phyloP scores from a whole-genome alignment of 2,113 vertebrate species.

The Pampusana beccarii region DNA sequence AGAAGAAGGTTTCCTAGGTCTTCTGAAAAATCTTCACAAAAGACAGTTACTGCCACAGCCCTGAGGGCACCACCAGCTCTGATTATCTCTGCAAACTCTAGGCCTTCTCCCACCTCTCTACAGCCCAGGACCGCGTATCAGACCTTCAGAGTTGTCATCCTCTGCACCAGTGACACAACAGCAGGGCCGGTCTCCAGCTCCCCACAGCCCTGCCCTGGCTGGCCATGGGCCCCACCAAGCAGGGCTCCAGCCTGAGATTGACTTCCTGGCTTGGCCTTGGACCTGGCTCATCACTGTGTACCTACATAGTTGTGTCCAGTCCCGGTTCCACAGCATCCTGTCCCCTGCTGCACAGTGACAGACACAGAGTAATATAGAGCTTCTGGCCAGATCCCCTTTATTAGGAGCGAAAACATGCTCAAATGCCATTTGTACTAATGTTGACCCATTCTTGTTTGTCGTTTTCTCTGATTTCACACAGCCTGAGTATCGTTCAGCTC shows the following conservation, averaged over 20 bases:
- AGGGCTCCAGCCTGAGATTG: fast-evolving
- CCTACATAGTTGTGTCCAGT: background rate
- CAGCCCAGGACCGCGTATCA: background rate
- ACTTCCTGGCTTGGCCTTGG: background rate
- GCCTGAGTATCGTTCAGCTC: background rate
- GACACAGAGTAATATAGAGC: background rate
- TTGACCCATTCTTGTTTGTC: background rate
- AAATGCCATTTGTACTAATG: background rate
- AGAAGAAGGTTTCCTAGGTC: background rate
- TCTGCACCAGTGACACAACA: fast-evolving
- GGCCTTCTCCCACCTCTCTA: background rate
- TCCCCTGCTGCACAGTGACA: background rate
- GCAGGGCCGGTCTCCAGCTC: fast-evolving
- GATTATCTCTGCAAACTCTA: background rate
- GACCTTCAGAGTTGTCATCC: fast-evolving
- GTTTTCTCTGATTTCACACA: background rate
- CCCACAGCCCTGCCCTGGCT: background rate
- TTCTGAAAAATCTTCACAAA: background rate
- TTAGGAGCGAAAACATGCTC: background rate
- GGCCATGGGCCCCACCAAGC: background rate
- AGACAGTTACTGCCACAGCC: background rate
- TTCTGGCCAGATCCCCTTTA: background rate
- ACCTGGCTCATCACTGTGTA: background rate
- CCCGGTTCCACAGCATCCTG: background rate
- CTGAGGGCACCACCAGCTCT: background rate